Evolutionary conservation across 2,113 vertebrate species (phyloP).

Genomic region (Polypterus senegalus): DNA sequence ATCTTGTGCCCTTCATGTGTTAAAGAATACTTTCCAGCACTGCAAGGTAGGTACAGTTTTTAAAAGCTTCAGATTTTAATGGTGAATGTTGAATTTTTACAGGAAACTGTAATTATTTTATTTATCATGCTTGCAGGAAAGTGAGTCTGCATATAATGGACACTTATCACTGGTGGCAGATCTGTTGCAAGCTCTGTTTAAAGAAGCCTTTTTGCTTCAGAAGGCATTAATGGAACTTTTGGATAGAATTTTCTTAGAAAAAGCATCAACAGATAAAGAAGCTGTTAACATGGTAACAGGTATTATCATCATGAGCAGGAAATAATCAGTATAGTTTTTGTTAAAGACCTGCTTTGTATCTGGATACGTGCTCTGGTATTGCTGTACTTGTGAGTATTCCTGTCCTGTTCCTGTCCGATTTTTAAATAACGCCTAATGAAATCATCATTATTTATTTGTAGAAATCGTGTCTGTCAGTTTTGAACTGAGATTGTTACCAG

Average conservation of each 20-base stretch:
- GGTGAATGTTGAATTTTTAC: background rate
- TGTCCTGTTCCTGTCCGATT: no score
- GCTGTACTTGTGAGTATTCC: no score
- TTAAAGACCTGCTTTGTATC: no score
- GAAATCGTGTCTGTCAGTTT: no score
- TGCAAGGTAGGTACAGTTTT: constrained; percentile 62
- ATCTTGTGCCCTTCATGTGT: constrained; percentile 56
- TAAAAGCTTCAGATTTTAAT: background rate
- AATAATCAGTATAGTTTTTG: no score
- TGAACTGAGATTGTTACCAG: no score
- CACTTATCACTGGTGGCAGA: constrained; percentile 77
- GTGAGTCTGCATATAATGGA: constrained; percentile 72
- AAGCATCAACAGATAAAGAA: constrained; percentile 48
- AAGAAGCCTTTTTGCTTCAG: constrained; percentile 79
- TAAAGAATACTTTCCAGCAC: constrained; percentile 72
- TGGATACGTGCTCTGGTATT: no score
- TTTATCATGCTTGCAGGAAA: constrained; percentile 52
- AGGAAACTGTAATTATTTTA: background rate
- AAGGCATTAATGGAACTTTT: constrained; percentile 78
- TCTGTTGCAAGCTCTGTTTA: constrained; percentile 79
- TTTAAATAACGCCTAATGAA: no score
- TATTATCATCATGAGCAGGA: constrained; percentile 19
- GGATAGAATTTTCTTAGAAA: constrained; percentile 56
- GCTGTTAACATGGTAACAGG: constrained; percentile 60
- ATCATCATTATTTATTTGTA: no score